Percentiles rank a stretch among this genome's conserved stretches.
Conservation (phyloP, 2,888 invertebrate species). For the Drosophila affinis region DNA sequence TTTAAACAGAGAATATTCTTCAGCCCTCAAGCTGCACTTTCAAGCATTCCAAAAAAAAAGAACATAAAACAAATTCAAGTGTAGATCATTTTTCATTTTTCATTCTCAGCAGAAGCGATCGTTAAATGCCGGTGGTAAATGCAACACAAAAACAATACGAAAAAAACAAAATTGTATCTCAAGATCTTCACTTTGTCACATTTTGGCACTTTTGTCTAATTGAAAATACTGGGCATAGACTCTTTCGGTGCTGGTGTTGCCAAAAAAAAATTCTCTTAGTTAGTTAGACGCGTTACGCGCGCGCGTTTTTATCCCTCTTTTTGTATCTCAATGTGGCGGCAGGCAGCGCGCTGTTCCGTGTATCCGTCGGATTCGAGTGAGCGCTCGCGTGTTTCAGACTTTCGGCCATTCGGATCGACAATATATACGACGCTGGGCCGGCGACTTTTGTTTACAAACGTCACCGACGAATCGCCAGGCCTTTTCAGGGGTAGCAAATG, state of each 20-base stretch:
- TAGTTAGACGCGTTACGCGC: slow-evolving; percentile 35
- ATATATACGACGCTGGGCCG: slow-evolving; percentile 34
- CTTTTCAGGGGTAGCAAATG: slow-evolving; percentile 1
- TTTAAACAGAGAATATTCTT: not conserved
- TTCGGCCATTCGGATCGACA: slow-evolving; percentile 79
- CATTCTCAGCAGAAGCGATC: not conserved
- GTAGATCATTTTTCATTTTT: not conserved
- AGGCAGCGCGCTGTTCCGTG: slow-evolving; percentile 51
- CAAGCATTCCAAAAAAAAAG: not conserved
- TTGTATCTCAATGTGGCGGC: slow-evolving; percentile 1
- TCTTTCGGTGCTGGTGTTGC: not conserved
- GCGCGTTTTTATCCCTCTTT: slow-evolving; percentile 49
- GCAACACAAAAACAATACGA: slow-evolving; percentile 33
- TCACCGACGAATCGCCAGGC: not conserved
- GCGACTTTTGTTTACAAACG: slow-evolving; percentile 1
- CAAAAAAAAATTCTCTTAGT: not conserved
- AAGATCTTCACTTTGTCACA: slow-evolving; percentile 9
- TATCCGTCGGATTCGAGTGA: slow-evolving; percentile 65
- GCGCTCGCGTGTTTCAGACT: slow-evolving; percentile 82
- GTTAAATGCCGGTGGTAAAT: slow-evolving; percentile 58
- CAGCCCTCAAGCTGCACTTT: not conserved
- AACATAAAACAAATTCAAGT: not conserved
- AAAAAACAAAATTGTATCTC: not conserved
- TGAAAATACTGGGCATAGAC: not conserved
- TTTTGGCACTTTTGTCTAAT: slow-evolving; percentile 13